These are phyloP conservation scores for Phaenicophaeus curvirostris DNA, from an alignment of 2,797 vertebrate genomes.

Conservation along the genomic window DNA sequence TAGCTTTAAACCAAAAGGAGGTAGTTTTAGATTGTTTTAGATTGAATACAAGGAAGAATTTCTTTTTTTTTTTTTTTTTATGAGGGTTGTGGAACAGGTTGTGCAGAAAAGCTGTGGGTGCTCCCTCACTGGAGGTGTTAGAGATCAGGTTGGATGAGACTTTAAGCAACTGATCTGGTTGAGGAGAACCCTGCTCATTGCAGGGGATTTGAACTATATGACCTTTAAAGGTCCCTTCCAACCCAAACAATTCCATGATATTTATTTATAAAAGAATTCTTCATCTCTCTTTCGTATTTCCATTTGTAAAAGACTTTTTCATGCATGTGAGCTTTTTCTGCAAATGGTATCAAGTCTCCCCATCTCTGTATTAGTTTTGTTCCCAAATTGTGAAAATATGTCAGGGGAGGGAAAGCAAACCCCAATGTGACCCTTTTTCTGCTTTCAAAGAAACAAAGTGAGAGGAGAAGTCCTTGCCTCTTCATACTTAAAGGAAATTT, in stretches of 20 bases:
- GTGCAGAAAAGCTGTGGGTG: background rate
- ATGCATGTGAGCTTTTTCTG: background rate
- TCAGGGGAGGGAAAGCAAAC: background rate
- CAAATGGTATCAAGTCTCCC: background rate
- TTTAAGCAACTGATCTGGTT: background rate
- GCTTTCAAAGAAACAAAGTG: background rate
- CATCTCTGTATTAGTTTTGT: background rate
- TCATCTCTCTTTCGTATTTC: background rate
- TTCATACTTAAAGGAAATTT: background rate
- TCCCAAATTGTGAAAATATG: background rate
- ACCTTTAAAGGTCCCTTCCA: background rate
- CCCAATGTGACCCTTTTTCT: background rate
- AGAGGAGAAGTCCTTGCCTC: background rate
- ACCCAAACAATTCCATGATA: background rate
- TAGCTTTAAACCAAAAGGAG: background rate
- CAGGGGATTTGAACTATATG: too few relatives aligned
- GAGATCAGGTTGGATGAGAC: background rate
- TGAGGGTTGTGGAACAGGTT: background rate
- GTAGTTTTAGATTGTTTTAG: background rate
- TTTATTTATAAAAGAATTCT: background rate
- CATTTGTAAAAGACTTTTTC: background rate
- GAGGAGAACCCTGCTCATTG: background rate
- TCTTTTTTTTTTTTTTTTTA: background rate
- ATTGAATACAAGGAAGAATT: background rate
- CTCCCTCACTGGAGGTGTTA: fast-evolving